phyloP scores from a whole-genome alignment of 1,140 invertebrate species.

The Ylistrum balloti region DNA sequence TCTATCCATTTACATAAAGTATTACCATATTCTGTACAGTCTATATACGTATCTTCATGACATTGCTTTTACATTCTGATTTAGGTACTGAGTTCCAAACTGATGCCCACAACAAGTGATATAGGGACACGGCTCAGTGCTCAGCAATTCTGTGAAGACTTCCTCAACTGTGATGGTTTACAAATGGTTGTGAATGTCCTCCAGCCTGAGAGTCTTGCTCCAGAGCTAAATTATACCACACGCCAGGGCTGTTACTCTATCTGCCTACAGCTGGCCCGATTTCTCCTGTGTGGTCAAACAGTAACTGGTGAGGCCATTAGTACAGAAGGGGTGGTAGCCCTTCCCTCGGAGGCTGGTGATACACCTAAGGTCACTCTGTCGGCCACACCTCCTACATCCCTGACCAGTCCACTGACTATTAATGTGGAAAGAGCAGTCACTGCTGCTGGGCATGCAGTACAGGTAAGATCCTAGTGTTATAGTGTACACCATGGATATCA shows the following conservation, averaged over 20 bases:
- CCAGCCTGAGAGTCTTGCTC: conserved; percentile 82
- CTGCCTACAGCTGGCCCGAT: conserved; percentile 83
- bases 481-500: too few relatives aligned
- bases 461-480: too few relatives aligned
- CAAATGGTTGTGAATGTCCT: conserved; percentile 82
- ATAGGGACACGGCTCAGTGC: conserved; percentile 78
- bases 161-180: conserved; percentile 83
- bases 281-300: conserved; percentile 78
- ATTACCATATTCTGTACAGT: too few relatives aligned
- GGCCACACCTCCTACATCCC: conserved; percentile 55
- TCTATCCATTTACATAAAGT: too few relatives aligned
- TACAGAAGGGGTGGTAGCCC: conserved; percentile 49
- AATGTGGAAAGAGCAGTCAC: conserved; percentile 60
- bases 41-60: too few relatives aligned
- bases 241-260: conserved; percentile 84
- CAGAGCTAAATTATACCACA: conserved; percentile 84
- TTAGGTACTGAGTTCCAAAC: conserved; percentile 83
- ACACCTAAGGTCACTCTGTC: neutral
- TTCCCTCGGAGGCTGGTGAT: conserved; percentile 34
- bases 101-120: conserved; percentile 83
- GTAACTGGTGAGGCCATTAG: conserved; percentile 71
- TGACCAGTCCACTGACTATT: conserved; percentile 52
- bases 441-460: conserved; percentile 74
- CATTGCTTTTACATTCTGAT: neutral
- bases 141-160: conserved; percentile 83